phyloP scores from a whole-genome alignment of 2,797 vertebrate genomes.

The Falco biarmicus region DNA sequence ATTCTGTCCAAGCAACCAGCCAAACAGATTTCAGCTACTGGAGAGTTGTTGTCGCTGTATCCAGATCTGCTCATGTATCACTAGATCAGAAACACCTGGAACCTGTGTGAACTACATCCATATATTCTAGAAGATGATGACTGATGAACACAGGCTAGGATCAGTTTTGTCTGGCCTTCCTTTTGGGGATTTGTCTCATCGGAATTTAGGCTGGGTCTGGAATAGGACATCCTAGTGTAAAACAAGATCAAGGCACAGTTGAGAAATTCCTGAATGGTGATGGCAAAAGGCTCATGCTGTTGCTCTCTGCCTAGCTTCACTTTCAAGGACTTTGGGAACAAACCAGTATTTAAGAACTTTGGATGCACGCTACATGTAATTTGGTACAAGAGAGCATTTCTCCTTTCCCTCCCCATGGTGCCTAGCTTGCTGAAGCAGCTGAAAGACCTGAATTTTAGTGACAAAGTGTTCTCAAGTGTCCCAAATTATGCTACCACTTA shows the following conservation, averaged over 20 bases:
- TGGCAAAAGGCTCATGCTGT: not conserved
- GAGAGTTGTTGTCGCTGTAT: not conserved
- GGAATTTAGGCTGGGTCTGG: not conserved
- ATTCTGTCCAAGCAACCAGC: not conserved
- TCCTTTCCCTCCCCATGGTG: not conserved
- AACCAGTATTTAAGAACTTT: constrained; percentile 15
- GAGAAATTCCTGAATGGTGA: not conserved
- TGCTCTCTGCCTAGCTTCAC: not conserved
- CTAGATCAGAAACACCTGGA: not conserved
- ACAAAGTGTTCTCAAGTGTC: not conserved
- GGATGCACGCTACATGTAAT: not conserved
- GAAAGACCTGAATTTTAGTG: not conserved
- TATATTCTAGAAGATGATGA: not conserved
- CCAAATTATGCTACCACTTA: not conserved
- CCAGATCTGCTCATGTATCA: not conserved
- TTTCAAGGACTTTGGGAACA: not conserved
- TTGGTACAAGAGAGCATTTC: not conserved
- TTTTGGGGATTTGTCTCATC: not conserved
- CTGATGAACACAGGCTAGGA: not conserved
- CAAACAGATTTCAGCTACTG: not conserved
- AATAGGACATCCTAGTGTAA: not conserved
- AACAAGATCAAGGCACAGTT: not conserved
- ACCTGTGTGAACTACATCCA: not conserved
- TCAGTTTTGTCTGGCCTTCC: not conserved
- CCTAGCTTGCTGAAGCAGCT: not conserved